These are phyloP conservation scores for Atethmia centrago DNA, from an alignment of 2,888 invertebrate species.

Conservation along the genomic window DNA sequence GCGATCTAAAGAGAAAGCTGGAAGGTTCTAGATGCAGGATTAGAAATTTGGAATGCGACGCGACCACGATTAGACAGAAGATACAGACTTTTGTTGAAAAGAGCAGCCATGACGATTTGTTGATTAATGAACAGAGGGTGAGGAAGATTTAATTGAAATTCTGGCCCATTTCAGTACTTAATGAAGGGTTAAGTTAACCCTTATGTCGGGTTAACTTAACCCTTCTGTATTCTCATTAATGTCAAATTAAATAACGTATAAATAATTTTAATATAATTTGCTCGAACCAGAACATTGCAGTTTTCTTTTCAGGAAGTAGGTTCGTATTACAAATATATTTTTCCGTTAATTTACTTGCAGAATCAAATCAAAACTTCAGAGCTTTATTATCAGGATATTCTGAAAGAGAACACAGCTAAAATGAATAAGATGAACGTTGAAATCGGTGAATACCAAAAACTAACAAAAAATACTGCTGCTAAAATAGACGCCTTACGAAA, in stretches of 20 bases:
- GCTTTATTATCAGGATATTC: slow-evolving; percentile 86
- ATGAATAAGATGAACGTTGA: slow-evolving; percentile 87
- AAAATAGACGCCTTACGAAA: slow-evolving; percentile 88
- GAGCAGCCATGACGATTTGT: slow-evolving; percentile 91
- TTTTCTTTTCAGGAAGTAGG: too few species aligned
- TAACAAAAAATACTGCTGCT: slow-evolving; percentile 86
- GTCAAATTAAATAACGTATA: neutral
- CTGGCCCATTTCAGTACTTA: neutral
- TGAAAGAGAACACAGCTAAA: slow-evolving; percentile 86
- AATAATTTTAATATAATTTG: too few species aligned
- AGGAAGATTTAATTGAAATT: slow-evolving; percentile 39
- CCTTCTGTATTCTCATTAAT: neutral
- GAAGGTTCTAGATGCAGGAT: slow-evolving; percentile 93
- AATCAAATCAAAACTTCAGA: slow-evolving; percentile 87
- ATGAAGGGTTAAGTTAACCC: neutral
- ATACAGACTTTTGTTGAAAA: slow-evolving; percentile 91
- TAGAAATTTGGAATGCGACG: slow-evolving; percentile 92
- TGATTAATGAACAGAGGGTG: slow-evolving; percentile 92
- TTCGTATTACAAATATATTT: neutral
- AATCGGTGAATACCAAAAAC: slow-evolving; percentile 82
- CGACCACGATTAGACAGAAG: slow-evolving; percentile 90
- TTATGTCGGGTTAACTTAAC: too few species aligned
- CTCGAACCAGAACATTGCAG: neutral
- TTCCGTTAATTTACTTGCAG: slow-evolving; percentile 75
- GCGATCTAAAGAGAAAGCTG: slow-evolving; percentile 91